Conservation (phyloP, 2,113 vertebrate species). For the Phocoena sinus region DNA sequence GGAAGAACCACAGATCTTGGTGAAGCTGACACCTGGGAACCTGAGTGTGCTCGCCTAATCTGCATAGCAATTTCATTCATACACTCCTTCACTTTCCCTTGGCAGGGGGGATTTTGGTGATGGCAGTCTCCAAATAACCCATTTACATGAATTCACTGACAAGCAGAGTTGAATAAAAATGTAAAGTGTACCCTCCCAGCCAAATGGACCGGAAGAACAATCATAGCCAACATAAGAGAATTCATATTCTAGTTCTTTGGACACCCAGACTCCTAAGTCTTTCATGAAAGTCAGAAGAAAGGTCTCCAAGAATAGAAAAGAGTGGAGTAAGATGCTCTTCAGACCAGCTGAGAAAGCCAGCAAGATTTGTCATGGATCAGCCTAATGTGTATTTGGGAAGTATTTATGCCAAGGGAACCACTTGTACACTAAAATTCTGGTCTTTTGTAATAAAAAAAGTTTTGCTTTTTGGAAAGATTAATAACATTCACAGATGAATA, state of each 20-base stretch:
- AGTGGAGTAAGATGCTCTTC: background rate
- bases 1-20: background rate
- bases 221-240: background rate
- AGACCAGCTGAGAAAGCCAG: background rate
- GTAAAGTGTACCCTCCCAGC: background rate
- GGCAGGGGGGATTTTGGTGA: background rate
- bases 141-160: background rate
- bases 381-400: background rate
- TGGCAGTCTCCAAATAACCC: background rate
- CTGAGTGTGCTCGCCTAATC: background rate
- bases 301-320: background rate
- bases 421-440: background rate
- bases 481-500: background rate
- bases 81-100: background rate
- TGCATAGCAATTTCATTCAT: background rate
- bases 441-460: background rate
- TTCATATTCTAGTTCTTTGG: background rate
- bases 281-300: background rate
- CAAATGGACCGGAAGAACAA: background rate
- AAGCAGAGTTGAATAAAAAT: background rate
- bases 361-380: background rate
- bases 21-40: background rate
- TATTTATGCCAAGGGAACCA: background rate
- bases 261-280: background rate
- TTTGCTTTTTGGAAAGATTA: background rate